Evolutionary conservation across 2,797 vertebrate species (phyloP).

Genomic region (Geotrypetes seraphini): DNA sequence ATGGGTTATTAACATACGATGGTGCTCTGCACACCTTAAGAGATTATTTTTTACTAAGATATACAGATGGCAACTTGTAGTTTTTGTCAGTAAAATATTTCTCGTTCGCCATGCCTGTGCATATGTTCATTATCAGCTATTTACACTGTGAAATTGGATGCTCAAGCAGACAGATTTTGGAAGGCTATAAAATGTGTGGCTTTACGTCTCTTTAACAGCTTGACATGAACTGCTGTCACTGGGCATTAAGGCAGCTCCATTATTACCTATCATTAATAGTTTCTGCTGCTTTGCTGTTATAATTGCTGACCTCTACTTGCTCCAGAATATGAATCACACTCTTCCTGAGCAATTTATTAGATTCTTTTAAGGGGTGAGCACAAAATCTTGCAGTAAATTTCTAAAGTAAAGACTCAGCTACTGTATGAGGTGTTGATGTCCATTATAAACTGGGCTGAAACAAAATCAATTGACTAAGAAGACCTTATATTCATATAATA

Average conservation of each 20-base stretch:
- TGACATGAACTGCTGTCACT: constrained; percentile 18
- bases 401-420: too few relatives aligned
- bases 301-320: constrained; percentile 20
- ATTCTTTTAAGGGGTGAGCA: constrained; percentile 10
- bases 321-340: constrained; percentile 14
- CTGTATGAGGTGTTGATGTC: too few relatives aligned
- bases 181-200: constrained; percentile 6
- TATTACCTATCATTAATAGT: constrained; percentile 32
- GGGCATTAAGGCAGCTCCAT: constrained; percentile 24
- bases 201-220: constrained; percentile 33
- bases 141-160: constrained; percentile 34
- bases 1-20: too few relatives aligned
- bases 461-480: too few relatives aligned
- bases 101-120: constrained; percentile 11
- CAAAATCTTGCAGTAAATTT: constrained; percentile 19
- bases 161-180: constrained; percentile 18
- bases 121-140: constrained; percentile 23
- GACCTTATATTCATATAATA: too few relatives aligned
- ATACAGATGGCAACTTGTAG: not conserved
- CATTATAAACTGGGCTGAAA: too few relatives aligned
- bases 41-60: constrained; percentile 6
- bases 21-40: not conserved
- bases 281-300: constrained; percentile 6
- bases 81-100: constrained; percentile 13
- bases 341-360: constrained; percentile 3